Evolutionary conservation across 1,140 invertebrate genomes (phyloP).

Genomic region (Trinorchestia longiramus): DNA sequence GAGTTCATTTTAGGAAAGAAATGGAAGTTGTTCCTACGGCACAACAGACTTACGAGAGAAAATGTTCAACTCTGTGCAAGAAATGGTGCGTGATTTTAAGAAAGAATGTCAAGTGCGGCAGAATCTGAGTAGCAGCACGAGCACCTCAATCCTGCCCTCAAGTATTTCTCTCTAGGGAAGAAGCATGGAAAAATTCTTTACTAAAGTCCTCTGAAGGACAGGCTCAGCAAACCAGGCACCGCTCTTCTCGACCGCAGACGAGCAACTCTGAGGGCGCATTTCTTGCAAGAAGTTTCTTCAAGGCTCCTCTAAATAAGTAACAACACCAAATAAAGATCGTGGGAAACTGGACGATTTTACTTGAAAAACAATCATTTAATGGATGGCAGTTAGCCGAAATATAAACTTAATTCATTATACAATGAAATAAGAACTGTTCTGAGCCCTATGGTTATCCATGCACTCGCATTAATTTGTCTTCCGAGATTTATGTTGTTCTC

Average conservation of each 20-base stretch:
- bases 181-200: conserved; percentile 1
- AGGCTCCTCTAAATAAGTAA: not conserved
- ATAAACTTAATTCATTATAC: not conserved
- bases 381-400: not conserved
- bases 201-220: not conserved
- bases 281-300: not conserved
- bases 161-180: conserved; percentile 7
- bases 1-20: not conserved
- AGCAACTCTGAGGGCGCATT: not conserved
- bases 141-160: not conserved
- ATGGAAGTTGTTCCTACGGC: not conserved
- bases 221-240: not conserved
- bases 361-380: not conserved
- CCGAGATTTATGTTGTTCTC: too few relatives aligned
- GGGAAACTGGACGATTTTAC: not conserved
- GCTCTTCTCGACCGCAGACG: not conserved
- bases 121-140: not conserved
- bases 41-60: not conserved
- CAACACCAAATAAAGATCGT: not conserved
- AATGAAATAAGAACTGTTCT: not conserved
- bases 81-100: not conserved
- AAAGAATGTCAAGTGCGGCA: not conserved
- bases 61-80: not conserved
- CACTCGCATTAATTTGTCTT: too few relatives aligned
- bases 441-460: not conserved